These are phyloP conservation scores for Notodromas monacha DNA, from an alignment of 2,888 invertebrate species.

Conservation along the genomic window DNA sequence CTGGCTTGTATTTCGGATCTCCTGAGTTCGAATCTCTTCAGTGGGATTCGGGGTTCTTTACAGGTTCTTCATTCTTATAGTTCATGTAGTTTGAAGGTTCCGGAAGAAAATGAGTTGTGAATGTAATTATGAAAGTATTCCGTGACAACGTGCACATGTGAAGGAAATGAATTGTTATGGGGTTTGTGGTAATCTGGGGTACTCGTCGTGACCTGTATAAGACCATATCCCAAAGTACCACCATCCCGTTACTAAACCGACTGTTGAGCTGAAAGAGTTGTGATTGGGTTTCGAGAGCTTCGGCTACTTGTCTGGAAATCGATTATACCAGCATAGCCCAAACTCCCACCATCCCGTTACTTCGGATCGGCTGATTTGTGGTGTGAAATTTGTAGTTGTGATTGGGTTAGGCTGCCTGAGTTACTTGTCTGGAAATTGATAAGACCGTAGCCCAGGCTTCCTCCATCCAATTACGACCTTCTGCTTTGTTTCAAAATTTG, in stretches of 20 bases:
- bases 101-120: slow-evolving; percentile 4
- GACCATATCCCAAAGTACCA: slow-evolving; percentile 4
- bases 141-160: slow-evolving; percentile 4
- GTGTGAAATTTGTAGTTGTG: slow-evolving; percentile 4
- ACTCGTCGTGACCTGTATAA: slow-evolving; percentile 4
- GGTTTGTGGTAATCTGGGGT: slow-evolving; percentile 4
- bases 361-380: slow-evolving; percentile 4
- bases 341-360: slow-evolving; percentile 4
- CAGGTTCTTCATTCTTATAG: slow-evolving; percentile 4
- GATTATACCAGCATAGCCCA: slow-evolving; percentile 4
- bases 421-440: slow-evolving; percentile 4
- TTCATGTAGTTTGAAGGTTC: slow-evolving; percentile 4
- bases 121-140: slow-evolving; percentile 4
- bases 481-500: slow-evolving; percentile 4
- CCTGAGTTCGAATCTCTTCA: slow-evolving; percentile 4
- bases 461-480: slow-evolving; percentile 4
- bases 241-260: slow-evolving; percentile 4
- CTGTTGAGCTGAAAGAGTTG: slow-evolving; percentile 4
- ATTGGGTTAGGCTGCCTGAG: slow-evolving; percentile 4
- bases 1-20: slow-evolving; percentile 4
- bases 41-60: slow-evolving; percentile 4
- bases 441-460: slow-evolving; percentile 4
- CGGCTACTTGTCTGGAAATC: slow-evolving; percentile 4
- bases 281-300: slow-evolving; percentile 4
- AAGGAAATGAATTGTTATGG: slow-evolving; percentile 4